A percentile compares a stretch with the other conserved stretches of the same genome.
Evolutionary conservation across 2,888 invertebrate genomes (phyloP).

Genomic region (Drosophila nigritarsus): DNA sequence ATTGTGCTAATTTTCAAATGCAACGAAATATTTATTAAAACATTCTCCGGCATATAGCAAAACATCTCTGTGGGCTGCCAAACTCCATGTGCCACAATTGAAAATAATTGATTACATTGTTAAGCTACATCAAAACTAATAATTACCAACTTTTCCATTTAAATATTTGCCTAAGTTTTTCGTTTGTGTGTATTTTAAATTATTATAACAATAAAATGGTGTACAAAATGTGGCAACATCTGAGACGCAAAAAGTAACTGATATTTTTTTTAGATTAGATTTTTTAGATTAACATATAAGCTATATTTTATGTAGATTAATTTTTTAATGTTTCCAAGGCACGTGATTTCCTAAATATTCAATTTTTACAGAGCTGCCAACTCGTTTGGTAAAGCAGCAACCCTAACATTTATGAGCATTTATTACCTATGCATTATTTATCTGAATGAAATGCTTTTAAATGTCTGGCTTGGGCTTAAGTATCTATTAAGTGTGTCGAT

Average conservation of each 20-base stretch:
- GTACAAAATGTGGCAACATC: neutral
- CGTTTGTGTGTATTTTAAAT: neutral
- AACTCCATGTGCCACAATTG: neutral
- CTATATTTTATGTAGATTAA: neutral
- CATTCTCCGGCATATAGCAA: constrained; percentile 5
- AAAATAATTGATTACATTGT: constrained; percentile 8
- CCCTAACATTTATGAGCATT: constrained; percentile 46
- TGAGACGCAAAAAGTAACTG: neutral
- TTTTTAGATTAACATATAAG: neutral
- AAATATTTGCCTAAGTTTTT: neutral
- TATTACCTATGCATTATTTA: constrained; percentile 56
- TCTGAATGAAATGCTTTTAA: constrained; percentile 27
- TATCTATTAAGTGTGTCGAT: constrained; percentile 59
- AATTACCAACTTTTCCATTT: neutral
- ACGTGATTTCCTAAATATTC: neutral
- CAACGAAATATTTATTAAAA: constrained; percentile 33
- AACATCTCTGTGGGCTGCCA: neutral
- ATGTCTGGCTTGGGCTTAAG: constrained; percentile 40
- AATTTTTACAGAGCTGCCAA: neutral
- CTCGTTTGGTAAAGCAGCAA: constrained; percentile 12
- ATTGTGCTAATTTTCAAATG: constrained; percentile 55
- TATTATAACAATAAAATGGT: neutral
- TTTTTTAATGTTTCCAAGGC: neutral
- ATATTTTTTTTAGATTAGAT: neutral
- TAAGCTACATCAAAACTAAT: neutral